Conservation (phyloP, 2,888 invertebrate genomes). For the Drosophila lacicola region DNA sequence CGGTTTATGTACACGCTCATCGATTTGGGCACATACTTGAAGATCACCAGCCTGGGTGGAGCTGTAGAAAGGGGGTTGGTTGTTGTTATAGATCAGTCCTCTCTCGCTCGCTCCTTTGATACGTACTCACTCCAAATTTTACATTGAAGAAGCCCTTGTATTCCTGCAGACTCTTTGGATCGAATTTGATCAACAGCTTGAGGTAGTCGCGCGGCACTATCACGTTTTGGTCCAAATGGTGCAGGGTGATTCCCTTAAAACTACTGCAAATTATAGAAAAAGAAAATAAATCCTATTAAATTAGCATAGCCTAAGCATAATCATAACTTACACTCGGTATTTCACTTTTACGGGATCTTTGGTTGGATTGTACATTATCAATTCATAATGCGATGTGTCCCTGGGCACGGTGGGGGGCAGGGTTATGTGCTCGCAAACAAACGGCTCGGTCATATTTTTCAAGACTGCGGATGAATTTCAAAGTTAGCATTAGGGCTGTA, state of each 20-base stretch:
- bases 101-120: not conserved
- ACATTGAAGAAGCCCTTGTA: conserved; percentile 66
- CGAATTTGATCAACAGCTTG: conserved; percentile 58
- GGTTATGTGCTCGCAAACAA: conserved; percentile 31
- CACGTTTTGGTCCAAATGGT: conserved; percentile 8
- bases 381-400: conserved; percentile 64
- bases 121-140: conserved; percentile 62
- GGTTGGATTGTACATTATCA: conserved; percentile 70
- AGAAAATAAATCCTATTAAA: not conserved
- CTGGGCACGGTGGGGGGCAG: conserved; percentile 57
- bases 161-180: conserved; percentile 41
- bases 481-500: not conserved
- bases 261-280: conserved; percentile 38
- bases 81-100: not conserved
- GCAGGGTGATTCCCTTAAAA: conserved; percentile 39
- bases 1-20: conserved; percentile 48
- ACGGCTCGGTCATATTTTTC: conserved; percentile 16
- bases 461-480: conserved; percentile 23
- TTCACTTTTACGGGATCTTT: conserved; percentile 37
- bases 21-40: conserved; percentile 59
- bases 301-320: not conserved
- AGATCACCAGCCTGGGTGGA: conserved; percentile 47
- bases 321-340: conserved; percentile 36
- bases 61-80: conserved; percentile 11
- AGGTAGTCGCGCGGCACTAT: conserved; percentile 43